phyloP scores from a whole-genome alignment of 1,140 invertebrate species.

The Eumeta japonica region DNA sequence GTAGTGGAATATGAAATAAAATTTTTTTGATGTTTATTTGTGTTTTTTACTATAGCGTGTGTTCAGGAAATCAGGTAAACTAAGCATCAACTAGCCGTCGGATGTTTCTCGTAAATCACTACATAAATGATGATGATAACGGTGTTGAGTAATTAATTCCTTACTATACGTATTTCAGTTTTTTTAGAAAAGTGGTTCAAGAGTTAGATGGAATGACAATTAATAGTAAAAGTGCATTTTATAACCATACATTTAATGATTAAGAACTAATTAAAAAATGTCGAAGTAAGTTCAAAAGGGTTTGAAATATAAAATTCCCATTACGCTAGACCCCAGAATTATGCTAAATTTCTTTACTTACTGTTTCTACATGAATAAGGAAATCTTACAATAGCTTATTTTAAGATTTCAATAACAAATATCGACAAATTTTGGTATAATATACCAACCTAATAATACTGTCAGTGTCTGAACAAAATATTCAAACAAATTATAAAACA shows the following conservation, averaged over 20 bases:
- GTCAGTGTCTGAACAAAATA: too few species aligned
- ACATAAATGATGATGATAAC: slow-evolving; percentile 1
- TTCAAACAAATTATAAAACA: too few species aligned
- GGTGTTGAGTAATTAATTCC: not conserved
- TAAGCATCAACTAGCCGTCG: too few species aligned
- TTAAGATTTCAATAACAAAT: slow-evolving; percentile 21
- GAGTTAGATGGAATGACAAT: not conserved
- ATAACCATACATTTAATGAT: not conserved
- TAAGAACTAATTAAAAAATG: not conserved
- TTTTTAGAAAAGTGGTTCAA: not conserved
- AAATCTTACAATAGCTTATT: slow-evolving; percentile 12
- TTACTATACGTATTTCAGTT: not conserved
- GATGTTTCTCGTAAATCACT: too few species aligned
- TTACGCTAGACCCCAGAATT: slow-evolving; percentile 10
- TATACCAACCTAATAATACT: too few species aligned
- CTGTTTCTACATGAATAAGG: not conserved
- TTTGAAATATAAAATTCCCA: slow-evolving; percentile 7
- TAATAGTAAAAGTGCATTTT: not conserved
- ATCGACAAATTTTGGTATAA: slow-evolving; percentile 21
- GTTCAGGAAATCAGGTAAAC: too few species aligned
- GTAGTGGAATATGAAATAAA: too few species aligned
- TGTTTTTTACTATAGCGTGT: slow-evolving; percentile 3
- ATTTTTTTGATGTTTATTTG: not conserved
- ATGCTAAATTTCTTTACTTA: slow-evolving; percentile 7
- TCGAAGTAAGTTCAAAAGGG: not conserved